Conservation (phyloP, 2,113 vertebrate species). For the Argyrosomus japonicus region DNA sequence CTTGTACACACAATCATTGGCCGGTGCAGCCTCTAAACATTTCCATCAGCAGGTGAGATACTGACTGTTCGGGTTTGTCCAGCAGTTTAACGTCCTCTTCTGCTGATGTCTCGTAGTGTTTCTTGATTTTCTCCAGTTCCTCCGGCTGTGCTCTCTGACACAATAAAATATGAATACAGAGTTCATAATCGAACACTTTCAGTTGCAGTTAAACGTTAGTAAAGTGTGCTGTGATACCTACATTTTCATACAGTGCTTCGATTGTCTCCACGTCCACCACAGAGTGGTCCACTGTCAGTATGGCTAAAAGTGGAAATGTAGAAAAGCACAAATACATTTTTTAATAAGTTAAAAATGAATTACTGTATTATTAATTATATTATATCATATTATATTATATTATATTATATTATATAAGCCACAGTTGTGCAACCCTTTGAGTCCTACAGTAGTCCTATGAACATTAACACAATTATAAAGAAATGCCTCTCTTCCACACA, state of each 20-base stretch:
- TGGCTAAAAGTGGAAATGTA: conserved; percentile 79
- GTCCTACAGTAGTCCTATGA: too few species aligned
- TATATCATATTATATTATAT: too few species aligned
- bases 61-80: conserved; percentile 99
- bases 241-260: conserved; percentile 96
- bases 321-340: background rate
- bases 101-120: conserved; percentile 90
- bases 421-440: too few species aligned
- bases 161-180: background rate
- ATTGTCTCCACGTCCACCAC: conserved; percentile 95
- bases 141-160: conserved; percentile 93
- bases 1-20: background rate
- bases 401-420: too few species aligned
- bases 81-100: conserved; percentile 92
- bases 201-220: background rate
- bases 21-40: background rate
- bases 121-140: conserved; percentile 92
- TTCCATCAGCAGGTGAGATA: conserved; percentile 29
- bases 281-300: conserved; percentile 92
- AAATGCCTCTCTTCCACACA: background rate
- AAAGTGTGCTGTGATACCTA: conserved; percentile 76
- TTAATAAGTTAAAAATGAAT: too few species aligned
- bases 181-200: background rate
- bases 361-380: too few species aligned
- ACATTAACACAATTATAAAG: too few species aligned